Evolutionary conservation across 92 coral and sea anemone species (phyloP).

Genomic region (Zoanthus solanderi): DNA sequence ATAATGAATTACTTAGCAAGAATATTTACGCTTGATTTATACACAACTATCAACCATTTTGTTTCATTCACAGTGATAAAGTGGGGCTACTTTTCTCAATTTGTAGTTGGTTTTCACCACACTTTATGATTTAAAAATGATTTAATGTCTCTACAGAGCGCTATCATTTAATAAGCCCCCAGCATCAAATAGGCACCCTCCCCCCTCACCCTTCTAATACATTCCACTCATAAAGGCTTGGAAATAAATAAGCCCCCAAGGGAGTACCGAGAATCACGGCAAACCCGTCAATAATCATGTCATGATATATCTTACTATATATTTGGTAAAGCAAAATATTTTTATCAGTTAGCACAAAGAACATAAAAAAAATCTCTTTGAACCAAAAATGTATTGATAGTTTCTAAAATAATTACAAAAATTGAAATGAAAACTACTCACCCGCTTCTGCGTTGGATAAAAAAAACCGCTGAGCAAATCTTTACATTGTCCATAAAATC

Average conservation of each 20-base stretch:
- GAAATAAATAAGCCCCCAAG: not conserved
- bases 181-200: not conserved
- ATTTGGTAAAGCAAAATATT: too few species aligned
- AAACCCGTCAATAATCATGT: too few species aligned
- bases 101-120: not conserved
- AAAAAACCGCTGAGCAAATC: too few species aligned
- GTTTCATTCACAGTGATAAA: slow-evolving; percentile 6
- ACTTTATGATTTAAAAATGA: not conserved
- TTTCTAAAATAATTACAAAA: too few species aligned
- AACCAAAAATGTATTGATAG: too few species aligned
- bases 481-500: too few species aligned
- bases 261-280: not conserved
- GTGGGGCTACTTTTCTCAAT: not conserved
- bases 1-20: not conserved
- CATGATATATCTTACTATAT: too few species aligned
- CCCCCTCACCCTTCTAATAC: not conserved
- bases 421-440: too few species aligned
- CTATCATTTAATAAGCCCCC: not conserved
- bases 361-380: too few species aligned
- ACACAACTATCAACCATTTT: slow-evolving; percentile 7
- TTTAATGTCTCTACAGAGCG: not conserved
- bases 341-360: too few species aligned
- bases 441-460: too few species aligned
- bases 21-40: not conserved
- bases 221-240: not conserved